These are phyloP conservation scores for Eudemis profundana DNA, from an alignment of 2,888 invertebrate species.

Conservation along the genomic window DNA sequence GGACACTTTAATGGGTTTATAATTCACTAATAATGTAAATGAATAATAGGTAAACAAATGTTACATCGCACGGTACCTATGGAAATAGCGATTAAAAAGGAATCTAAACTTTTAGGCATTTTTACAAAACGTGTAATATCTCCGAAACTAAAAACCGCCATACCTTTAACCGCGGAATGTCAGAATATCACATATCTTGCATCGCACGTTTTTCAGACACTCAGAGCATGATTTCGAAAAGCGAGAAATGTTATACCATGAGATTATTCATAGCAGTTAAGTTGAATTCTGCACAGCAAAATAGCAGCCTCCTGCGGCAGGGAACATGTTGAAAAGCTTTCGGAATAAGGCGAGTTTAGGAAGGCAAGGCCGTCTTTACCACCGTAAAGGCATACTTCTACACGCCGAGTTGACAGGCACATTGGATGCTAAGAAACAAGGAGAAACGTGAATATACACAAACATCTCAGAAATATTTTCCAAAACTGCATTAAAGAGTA, in stretches of 20 bases:
- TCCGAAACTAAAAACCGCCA: too few species aligned
- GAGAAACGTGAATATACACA: conserved; percentile 25
- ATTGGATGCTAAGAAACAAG: conserved; percentile 19
- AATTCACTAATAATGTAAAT: too few species aligned
- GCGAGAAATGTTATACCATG: background rate
- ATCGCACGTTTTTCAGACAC: background rate
- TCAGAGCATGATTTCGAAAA: background rate
- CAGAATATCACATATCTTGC: too few species aligned
- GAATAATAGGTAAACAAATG: too few species aligned
- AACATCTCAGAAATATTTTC: conserved; percentile 20
- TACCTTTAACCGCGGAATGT: too few species aligned
- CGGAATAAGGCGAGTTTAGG: conserved; percentile 47
- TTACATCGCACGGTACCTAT: too few species aligned
- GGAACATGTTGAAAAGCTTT: conserved; percentile 46
- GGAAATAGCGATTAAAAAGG: too few species aligned
- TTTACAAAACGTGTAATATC: too few species aligned
- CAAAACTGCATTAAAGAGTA: background rate
- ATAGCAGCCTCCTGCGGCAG: conserved; percentile 25
- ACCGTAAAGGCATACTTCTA: conserved; percentile 43
- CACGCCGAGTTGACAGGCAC: conserved; percentile 34
- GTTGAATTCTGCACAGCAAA: background rate
- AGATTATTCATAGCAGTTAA: conserved; percentile 6
- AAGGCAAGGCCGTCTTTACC: conserved; percentile 45
- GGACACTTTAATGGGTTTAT: too few species aligned
- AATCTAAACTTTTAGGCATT: too few species aligned